Evolutionary conservation across 2,113 vertebrate species (phyloP).

Genomic region (Eubucco bourcierii): DNA sequence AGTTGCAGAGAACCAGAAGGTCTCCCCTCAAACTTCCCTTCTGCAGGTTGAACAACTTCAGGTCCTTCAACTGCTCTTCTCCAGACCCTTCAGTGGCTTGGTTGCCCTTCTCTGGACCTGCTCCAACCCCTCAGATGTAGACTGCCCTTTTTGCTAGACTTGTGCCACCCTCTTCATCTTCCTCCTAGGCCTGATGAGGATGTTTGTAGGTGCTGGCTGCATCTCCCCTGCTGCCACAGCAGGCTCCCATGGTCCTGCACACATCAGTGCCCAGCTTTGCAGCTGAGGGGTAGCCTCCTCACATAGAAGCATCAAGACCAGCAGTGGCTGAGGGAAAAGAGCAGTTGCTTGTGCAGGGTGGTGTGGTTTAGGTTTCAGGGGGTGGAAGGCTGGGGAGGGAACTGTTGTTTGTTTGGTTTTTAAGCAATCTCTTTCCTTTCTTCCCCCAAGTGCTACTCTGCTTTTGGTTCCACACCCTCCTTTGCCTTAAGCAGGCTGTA

Average conservation of each 20-base stretch:
- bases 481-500: neutral
- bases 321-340: neutral
- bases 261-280: neutral
- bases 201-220: neutral
- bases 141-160: neutral
- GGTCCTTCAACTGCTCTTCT: too few species aligned
- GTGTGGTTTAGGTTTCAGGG: neutral
- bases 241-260: fast-evolving
- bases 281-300: neutral
- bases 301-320: fast-evolving
- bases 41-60: too few species aligned
- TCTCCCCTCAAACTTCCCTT: too few species aligned
- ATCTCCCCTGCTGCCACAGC: neutral
- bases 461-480: neutral
- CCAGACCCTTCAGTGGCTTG: too few species aligned
- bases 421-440: neutral
- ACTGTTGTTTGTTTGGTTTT: neutral
- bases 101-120: too few species aligned
- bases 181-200: neutral
- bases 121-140: too few species aligned
- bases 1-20: too few species aligned
- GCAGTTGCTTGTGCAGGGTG: neutral
- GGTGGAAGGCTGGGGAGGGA: neutral
- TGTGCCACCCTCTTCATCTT: fast-evolving
- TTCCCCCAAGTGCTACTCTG: neutral